A percentile compares a stretch with the other conserved stretches of the same genome.
These are phyloP conservation scores for Gymnocypris eckloni DNA, from an alignment of 2,797 vertebrate genomes.

Conservation along the genomic window DNA sequence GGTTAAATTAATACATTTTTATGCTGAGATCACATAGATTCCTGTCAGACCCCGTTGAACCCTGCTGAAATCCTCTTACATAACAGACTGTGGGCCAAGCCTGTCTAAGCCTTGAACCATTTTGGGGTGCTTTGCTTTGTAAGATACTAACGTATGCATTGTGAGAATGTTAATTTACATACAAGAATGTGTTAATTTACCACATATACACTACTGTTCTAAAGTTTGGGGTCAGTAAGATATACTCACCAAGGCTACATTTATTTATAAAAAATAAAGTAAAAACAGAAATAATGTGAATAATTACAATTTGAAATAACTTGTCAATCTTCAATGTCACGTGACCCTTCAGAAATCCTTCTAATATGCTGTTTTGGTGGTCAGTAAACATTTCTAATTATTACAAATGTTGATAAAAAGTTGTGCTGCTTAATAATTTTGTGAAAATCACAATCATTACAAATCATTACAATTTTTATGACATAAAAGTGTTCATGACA, in stretches of 20 bases:
- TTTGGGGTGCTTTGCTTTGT: slow-evolving; percentile 18
- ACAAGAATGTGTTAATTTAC: background rate
- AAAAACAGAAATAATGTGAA: background rate
- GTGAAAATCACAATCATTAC: background rate
- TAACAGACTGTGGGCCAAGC: slow-evolving; percentile 10
- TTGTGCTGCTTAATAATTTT: background rate
- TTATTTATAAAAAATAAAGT: background rate
- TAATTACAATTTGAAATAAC: background rate
- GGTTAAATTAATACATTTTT: background rate
- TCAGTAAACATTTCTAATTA: background rate
- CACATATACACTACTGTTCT: too few species aligned
- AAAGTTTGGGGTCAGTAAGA: background rate
- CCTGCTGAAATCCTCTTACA: slow-evolving; percentile 38
- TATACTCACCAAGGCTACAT: background rate
- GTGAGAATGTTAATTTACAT: background rate
- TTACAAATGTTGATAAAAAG: background rate
- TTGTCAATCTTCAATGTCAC: background rate
- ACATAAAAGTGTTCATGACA: background rate
- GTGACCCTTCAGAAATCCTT: background rate
- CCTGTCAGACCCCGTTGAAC: slow-evolving; percentile 6
- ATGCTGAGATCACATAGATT: background rate
- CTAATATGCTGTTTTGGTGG: background rate
- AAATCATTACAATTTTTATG: background rate
- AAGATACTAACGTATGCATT: slow-evolving; percentile 9
- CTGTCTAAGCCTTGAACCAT: slow-evolving; percentile 11